Percentiles rank a stretch among this genome's conserved stretches.
phyloP scores from a whole-genome alignment of 2,888 invertebrate species.

The Galerucella pusilla region DNA sequence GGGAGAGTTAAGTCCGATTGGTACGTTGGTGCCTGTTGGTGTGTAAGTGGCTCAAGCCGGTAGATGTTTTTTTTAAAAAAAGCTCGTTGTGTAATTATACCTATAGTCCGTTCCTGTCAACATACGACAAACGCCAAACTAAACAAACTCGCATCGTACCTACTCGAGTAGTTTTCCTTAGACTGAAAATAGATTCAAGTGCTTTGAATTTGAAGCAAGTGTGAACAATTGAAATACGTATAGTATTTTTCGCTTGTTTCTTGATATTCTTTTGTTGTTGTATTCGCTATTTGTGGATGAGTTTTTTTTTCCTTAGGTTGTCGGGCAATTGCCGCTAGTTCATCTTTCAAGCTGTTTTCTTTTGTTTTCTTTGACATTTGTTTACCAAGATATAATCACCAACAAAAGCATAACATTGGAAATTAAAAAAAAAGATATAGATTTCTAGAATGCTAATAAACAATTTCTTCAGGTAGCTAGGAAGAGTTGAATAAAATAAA shows the following conservation, averaged over 20 bases:
- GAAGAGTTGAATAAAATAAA: no score
- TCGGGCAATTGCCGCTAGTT: slow-evolving; percentile 33
- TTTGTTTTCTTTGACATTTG: slow-evolving; percentile 30
- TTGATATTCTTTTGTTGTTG: slow-evolving; percentile 43
- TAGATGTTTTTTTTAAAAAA: background rate
- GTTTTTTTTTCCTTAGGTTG: slow-evolving; percentile 28
- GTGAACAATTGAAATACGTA: slow-evolving; percentile 45
- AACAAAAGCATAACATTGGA: background rate
- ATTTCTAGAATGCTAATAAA: no score
- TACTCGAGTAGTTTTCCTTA: slow-evolving; percentile 44
- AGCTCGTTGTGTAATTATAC: no score
- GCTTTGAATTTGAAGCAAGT: slow-evolving; percentile 45
- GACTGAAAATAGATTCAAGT: slow-evolving; percentile 47
- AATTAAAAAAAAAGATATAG: no score
- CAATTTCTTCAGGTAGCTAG: no score
- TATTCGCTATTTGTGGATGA: slow-evolving; percentile 40
- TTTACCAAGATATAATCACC: slow-evolving; percentile 3
- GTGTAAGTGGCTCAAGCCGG: background rate
- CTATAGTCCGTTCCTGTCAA: slow-evolving; percentile 23
- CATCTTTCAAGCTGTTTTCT: slow-evolving; percentile 24
- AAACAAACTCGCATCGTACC: slow-evolving; percentile 41
- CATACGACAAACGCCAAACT: slow-evolving; percentile 35
- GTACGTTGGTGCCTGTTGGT: no score
- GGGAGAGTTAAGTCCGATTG: no score
- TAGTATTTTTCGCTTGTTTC: slow-evolving; percentile 44